phyloP scores from a whole-genome alignment of 2,797 vertebrate species.

The Enteromius treurensis region DNA sequence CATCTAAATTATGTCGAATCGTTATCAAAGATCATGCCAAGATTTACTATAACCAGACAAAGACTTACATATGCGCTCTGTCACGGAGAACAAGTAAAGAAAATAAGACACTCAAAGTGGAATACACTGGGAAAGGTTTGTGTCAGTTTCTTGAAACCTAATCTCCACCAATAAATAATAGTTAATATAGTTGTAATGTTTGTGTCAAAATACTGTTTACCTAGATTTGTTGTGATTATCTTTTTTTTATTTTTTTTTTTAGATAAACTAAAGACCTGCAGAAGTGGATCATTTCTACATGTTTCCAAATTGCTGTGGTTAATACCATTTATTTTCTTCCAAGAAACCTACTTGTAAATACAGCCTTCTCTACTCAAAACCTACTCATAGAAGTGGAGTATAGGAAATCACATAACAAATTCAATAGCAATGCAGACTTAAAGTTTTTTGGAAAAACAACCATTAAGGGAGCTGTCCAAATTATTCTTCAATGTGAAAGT shows the following conservation, averaged over 20 bases:
- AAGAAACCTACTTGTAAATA: background rate
- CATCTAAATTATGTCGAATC: background rate
- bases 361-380: background rate
- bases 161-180: background rate
- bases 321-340: slow-evolving; percentile 1
- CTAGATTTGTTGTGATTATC: background rate
- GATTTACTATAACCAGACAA: background rate
- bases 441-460: background rate
- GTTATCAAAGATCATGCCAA: background rate
- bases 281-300: background rate
- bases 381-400: background rate
- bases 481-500: background rate
- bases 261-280: background rate
- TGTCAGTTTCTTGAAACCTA: slow-evolving; percentile 1
- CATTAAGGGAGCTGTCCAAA: background rate
- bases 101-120: slow-evolving; percentile 12
- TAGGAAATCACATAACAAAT: background rate
- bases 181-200: background rate
- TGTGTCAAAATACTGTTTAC: background rate
- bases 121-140: slow-evolving; percentile 50
- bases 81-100: background rate
- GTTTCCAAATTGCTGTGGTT: slow-evolving; percentile 6
- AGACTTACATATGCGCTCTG: slow-evolving; percentile 53
- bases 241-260: background rate
- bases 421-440: background rate